Percentiles rank a stretch among this genome's conserved stretches.
Evolutionary conservation across 2,113 vertebrate genomes (phyloP).

Genomic region (Sebastes schlegelii): DNA sequence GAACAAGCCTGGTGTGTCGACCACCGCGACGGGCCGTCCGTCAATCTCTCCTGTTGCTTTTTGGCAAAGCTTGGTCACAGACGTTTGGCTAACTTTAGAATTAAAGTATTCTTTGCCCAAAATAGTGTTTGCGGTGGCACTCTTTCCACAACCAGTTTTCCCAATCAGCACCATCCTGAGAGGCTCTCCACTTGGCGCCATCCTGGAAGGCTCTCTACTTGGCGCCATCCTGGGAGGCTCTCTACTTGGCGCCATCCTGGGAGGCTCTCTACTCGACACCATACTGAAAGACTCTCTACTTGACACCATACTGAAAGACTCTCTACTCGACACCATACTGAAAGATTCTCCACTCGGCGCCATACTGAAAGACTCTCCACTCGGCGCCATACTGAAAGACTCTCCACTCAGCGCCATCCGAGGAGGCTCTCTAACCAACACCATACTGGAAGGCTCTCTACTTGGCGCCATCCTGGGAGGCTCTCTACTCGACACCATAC

Average conservation of each 20-base stretch:
- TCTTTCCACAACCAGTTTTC: slow-evolving; percentile 63
- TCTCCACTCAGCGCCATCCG: background rate
- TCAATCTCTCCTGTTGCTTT: slow-evolving; percentile 10
- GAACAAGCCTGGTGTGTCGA: slow-evolving; percentile 57
- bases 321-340: background rate
- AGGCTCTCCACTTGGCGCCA: background rate
- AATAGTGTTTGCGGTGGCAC: slow-evolving; percentile 57
- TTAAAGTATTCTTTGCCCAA: background rate
- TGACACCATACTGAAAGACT: background rate
- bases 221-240: background rate
- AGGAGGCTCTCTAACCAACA: accelerated
- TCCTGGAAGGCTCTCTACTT: background rate
- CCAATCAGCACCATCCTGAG: slow-evolving; percentile 50
- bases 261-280: background rate
- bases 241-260: accelerated
- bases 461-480: slow-evolving; percentile 12
- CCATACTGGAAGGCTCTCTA: background rate
- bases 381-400: slow-evolving; percentile 33
- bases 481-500: too few species aligned
- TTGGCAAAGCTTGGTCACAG: slow-evolving; percentile 42
- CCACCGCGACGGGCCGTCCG: background rate
- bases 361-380: background rate
- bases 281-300: background rate
- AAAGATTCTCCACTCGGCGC: background rate
- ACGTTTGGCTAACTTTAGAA: accelerated